These are phyloP conservation scores for Antitype chi DNA, from an alignment of 2,888 invertebrate genomes.

Conservation along the genomic window DNA sequence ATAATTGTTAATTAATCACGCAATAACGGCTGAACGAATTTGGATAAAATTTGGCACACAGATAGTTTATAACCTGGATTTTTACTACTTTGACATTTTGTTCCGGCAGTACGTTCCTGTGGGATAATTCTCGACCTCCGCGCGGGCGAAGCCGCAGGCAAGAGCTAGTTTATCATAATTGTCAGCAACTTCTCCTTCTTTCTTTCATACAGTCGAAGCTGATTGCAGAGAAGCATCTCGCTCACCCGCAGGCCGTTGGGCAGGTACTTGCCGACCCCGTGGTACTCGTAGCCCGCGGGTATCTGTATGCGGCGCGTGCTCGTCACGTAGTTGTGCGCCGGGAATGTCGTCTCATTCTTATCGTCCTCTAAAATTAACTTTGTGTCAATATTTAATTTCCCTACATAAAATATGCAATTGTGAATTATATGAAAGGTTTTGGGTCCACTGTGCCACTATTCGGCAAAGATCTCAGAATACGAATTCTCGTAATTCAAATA, in stretches of 20 bases:
- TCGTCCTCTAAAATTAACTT: slow-evolving; percentile 74
- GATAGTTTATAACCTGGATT: too few relatives aligned
- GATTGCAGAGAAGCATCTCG: background rate
- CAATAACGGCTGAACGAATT: too few relatives aligned
- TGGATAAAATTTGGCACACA: too few relatives aligned
- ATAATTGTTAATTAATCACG: too few relatives aligned
- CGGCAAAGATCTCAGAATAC: background rate
- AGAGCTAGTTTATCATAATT: too few relatives aligned
- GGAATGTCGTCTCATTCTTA: slow-evolving; percentile 69
- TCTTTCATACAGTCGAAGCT: background rate
- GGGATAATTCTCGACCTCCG: too few relatives aligned
- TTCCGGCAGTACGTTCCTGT: too few relatives aligned
- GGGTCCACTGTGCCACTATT: too few relatives aligned
- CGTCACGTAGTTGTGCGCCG: slow-evolving; percentile 64
- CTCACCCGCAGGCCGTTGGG: slow-evolving; percentile 41
- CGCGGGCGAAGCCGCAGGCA: too few relatives aligned
- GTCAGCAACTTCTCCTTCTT: background rate
- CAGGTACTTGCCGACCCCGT: slow-evolving; percentile 60
- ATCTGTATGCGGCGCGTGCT: slow-evolving; percentile 70
- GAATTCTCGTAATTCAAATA: too few relatives aligned
- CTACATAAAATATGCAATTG: background rate
- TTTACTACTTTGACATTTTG: too few relatives aligned
- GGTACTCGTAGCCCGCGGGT: slow-evolving; percentile 70
- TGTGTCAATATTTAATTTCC: background rate
- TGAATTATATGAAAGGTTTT: background rate